Base-by-base conservation (phyloP, 2,113 vertebrate species). In the Otus sunia region DNA sequence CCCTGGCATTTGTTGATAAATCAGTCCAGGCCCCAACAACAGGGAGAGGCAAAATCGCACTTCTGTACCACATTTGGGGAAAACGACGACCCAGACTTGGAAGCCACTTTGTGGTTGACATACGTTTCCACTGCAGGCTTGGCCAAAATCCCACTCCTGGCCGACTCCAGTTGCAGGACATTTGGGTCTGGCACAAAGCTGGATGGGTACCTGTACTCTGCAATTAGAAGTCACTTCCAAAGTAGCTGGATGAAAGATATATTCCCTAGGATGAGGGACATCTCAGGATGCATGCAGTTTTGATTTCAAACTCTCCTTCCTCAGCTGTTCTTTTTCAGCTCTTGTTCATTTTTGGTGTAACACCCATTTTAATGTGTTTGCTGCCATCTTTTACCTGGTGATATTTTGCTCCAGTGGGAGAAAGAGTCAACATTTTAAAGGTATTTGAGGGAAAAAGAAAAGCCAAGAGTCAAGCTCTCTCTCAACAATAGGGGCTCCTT, bases 231-330 rank as follows among this genome's bases (percentile, higher is more conserved):
- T 14, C 15, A 4, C 37, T 72, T 73, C 59, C 12, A 3, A 59
- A 81, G 19, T 13, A 56, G 36, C 29, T 52, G 20, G 17, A 69
- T 66, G 19, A 81, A 74, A 52, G 37, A 53, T 14, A 8, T 15
- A 20, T 30, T 43, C 2, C 0, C 25, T 69, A 52, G 25, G 20
- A 56, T 8, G 3, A 49, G 9, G 27, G 9, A 5, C 9, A 30
- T 29, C 22, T 75, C 32, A 20, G 11, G 10, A 50, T 26, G 10
- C 4, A 1, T 3, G 5, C 29, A 67, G 36, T 55, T 81, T 62
- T 67, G 18, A 52, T 47, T 52, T 67, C 45, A 45, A 88, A 50
- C 14, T 49, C 37, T 27, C 59, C 12, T 80, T 55, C 45, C 47
- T 81, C 36, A 15, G 30, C 41, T 67, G 8, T 4, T 82, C 80